Percentiles rank a stretch among this genome's conserved stretches.
These are phyloP conservation scores for Hesperia comma DNA, from an alignment of 2,888 invertebrate species.

Conservation along the genomic window DNA sequence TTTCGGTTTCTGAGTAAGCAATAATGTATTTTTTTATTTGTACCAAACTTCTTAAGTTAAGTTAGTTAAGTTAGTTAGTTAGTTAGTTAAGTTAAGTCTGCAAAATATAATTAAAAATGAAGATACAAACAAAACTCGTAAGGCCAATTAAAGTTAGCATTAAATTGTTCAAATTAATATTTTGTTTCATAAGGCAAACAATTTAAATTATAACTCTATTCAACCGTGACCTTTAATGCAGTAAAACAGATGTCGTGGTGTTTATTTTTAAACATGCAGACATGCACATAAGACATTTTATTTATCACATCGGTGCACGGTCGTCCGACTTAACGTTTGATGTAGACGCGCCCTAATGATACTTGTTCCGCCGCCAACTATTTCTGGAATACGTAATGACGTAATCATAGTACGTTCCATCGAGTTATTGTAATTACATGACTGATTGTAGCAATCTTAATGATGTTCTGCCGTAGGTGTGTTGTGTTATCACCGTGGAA, in stretches of 20 bases:
- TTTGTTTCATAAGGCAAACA: too few relatives aligned
- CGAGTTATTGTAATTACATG: conserved; percentile 41
- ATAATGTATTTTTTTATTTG: too few relatives aligned
- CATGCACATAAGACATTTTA: conserved; percentile 40
- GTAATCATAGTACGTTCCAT: conserved; percentile 38
- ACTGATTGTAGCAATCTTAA: conserved; percentile 46
- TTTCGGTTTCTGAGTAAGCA: too few relatives aligned
- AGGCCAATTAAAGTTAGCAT: neutral
- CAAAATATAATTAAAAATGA: too few relatives aligned
- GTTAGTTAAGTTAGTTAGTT: too few relatives aligned
- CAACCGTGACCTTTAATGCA: neutral
- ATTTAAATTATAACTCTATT: neutral
- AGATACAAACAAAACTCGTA: neutral
- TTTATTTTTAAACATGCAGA: conserved; percentile 1
- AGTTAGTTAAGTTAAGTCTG: too few relatives aligned
- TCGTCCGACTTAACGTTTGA: conserved; percentile 12
- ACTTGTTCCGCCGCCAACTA: conserved; percentile 35
- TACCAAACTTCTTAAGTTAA: too few relatives aligned
- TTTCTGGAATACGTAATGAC: conserved; percentile 40
- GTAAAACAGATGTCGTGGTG: neutral
- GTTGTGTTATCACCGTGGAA: conserved; percentile 24
- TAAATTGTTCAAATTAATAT: too few relatives aligned
- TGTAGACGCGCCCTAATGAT: conserved; percentile 46
- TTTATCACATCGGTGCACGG: conserved; percentile 4
- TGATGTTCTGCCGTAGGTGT: conserved; percentile 33